A percentile compares a stretch with the other conserved stretches of the same genome.
These are phyloP conservation scores for Cantharis rufa DNA, from an alignment of 2,888 invertebrate species.

Conservation along the genomic window DNA sequence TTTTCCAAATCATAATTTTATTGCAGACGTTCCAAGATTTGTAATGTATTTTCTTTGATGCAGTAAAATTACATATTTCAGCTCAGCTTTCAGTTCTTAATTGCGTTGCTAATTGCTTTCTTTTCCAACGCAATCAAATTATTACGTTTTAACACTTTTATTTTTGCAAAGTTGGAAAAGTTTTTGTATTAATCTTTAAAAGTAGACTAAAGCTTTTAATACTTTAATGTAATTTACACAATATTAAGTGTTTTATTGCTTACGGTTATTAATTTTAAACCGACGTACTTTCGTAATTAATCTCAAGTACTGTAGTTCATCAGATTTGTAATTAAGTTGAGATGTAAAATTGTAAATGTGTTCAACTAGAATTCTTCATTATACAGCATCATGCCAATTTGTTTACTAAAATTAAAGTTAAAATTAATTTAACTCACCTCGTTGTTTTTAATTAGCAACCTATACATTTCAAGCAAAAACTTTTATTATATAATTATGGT, in stretches of 20 bases:
- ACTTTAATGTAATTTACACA: neutral
- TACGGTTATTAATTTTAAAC: neutral
- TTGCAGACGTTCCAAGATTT: neutral
- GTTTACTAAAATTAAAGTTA: no score
- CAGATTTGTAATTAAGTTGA: neutral
- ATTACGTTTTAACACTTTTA: neutral
- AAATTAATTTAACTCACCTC: neutral
- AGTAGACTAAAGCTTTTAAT: neutral
- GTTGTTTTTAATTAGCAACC: neutral
- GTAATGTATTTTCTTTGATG: neutral
- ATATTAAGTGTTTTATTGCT: neutral
- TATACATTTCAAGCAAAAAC: neutral
- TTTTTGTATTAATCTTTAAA: neutral
- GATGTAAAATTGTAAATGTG: neutral
- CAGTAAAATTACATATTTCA: neutral
- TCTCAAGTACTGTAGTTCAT: neutral
- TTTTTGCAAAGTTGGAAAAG: neutral
- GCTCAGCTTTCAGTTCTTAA: neutral
- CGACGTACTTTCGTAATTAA: neutral
- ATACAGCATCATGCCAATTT: neutral
- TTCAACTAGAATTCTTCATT: neutral
- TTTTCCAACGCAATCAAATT: neutral
- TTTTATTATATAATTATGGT: neutral
- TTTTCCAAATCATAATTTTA: slow-evolving; percentile 11
- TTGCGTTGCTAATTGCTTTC: neutral